A percentile compares a stretch with the other conserved stretches of the same genome.
phyloP scores from a whole-genome alignment of 2,797 vertebrate species.

The Margarornis squamiger region DNA sequence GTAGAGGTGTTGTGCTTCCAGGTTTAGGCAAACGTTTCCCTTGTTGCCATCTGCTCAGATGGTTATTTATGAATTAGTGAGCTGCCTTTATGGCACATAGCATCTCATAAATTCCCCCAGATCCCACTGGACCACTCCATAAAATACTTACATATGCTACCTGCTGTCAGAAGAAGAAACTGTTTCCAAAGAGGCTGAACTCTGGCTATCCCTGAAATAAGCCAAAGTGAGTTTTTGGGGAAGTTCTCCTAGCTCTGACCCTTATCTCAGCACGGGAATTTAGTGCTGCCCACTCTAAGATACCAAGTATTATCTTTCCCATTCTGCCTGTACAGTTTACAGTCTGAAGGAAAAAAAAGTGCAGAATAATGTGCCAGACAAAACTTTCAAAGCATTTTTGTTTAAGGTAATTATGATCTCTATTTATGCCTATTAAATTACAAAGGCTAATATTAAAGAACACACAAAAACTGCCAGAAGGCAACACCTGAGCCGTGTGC shows the following conservation, averaged over 20 bases:
- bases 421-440: constrained; percentile 73
- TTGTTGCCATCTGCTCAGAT: neutral
- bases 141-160: neutral
- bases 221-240: neutral
- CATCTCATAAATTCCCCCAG: neutral
- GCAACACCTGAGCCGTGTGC: constrained; percentile 66
- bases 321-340: constrained; percentile 3
- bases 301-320: neutral
- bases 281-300: neutral
- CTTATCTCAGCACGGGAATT: neutral
- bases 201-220: neutral
- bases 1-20: neutral
- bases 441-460: constrained; percentile 67
- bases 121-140: neutral
- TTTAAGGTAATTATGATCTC: constrained; percentile 67
- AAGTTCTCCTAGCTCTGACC: neutral
- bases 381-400: constrained; percentile 64
- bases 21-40: neutral
- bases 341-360: neutral
- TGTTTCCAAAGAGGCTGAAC: neutral
- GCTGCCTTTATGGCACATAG: neutral
- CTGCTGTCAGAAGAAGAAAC: neutral
- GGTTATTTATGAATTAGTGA: neutral
- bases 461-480: constrained; percentile 64
- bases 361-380: constrained; percentile 37